A percentile compares a stretch with the other conserved stretches of the same genome.
Evolutionary conservation across 1,140 invertebrate species (phyloP).

Genomic region (Diplogasteroides magnus): DNA sequence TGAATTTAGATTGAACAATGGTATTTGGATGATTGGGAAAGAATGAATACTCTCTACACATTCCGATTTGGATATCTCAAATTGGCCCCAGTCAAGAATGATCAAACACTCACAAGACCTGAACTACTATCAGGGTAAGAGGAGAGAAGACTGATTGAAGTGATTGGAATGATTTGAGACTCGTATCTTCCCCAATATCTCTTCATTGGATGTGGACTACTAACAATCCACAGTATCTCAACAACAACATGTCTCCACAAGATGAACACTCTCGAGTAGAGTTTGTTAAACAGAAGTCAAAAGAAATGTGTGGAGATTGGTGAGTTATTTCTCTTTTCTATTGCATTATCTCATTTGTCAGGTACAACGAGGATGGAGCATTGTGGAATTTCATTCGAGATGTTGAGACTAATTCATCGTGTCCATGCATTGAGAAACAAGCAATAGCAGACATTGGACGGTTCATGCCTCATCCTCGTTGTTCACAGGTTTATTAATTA

Average conservation of each 20-base stretch:
- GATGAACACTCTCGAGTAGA: slow-evolving; percentile 38
- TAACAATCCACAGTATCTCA: slow-evolving; percentile 46
- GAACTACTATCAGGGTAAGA: slow-evolving; percentile 41
- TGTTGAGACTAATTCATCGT: slow-evolving; percentile 54
- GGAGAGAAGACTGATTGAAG: background rate
- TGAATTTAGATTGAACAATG: slow-evolving; percentile 19
- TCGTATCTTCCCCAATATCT: slow-evolving; percentile 53
- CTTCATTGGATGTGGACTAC: slow-evolving; percentile 53
- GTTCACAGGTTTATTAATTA: slow-evolving; percentile 39
- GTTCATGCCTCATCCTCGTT: slow-evolving; percentile 56
- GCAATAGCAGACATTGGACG: slow-evolving; percentile 50
- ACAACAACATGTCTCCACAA: slow-evolving; percentile 40
- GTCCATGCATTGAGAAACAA: slow-evolving; percentile 52
- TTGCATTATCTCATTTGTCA: background rate
- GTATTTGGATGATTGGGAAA: slow-evolving; percentile 54
- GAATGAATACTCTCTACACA: slow-evolving; percentile 49
- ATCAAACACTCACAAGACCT: slow-evolving; percentile 37
- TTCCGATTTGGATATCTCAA: slow-evolving; percentile 53
- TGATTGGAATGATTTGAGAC: too few species aligned
- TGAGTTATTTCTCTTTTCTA: slow-evolving; percentile 15
- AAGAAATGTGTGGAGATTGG: slow-evolving; percentile 55
- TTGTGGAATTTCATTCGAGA: slow-evolving; percentile 52
- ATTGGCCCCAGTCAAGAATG: slow-evolving; percentile 44
- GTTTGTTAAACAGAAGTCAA: slow-evolving; percentile 47
- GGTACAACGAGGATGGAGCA: slow-evolving; percentile 53